phyloP scores from a whole-genome alignment of 2,113 vertebrate species.

The Sula dactylatra region DNA sequence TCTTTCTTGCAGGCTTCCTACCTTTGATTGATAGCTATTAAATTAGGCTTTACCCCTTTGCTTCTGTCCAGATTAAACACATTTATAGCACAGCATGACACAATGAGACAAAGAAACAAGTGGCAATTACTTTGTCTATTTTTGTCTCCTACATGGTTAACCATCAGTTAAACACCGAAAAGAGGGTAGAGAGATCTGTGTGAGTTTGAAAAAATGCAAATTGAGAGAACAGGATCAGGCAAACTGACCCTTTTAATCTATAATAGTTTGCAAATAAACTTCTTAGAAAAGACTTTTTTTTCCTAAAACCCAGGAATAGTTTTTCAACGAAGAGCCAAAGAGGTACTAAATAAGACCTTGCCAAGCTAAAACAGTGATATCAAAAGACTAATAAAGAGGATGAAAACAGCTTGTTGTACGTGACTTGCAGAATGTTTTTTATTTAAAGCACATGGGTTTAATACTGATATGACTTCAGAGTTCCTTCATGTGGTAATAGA shows the following conservation, averaged over 20 bases:
- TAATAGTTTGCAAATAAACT: background rate
- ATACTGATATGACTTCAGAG: background rate
- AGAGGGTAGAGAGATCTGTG: background rate
- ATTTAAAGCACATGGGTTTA: background rate
- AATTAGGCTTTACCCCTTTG: constrained; percentile 59
- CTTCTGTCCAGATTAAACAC: constrained; percentile 65
- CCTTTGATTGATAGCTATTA: constrained; percentile 66
- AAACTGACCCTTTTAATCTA: background rate
- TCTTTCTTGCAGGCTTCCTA: background rate
- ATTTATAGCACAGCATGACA: constrained; percentile 60
- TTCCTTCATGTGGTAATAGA: background rate
- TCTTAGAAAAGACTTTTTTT: background rate
- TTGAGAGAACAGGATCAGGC: background rate
- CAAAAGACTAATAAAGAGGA: background rate
- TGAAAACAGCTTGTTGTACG: background rate
- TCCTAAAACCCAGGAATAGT: background rate
- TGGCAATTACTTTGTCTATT: constrained; percentile 51
- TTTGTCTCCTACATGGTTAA: constrained; percentile 51
- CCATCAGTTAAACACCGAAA: constrained; percentile 52
- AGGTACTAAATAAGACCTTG: background rate
- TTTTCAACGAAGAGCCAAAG: background rate
- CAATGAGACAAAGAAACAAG: constrained; percentile 40
- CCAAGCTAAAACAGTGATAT: background rate
- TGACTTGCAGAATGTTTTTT: background rate
- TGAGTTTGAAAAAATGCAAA: background rate